Evolutionary conservation across 1,140 invertebrate species (phyloP).

Genomic region (Anastrepha obliqua): DNA sequence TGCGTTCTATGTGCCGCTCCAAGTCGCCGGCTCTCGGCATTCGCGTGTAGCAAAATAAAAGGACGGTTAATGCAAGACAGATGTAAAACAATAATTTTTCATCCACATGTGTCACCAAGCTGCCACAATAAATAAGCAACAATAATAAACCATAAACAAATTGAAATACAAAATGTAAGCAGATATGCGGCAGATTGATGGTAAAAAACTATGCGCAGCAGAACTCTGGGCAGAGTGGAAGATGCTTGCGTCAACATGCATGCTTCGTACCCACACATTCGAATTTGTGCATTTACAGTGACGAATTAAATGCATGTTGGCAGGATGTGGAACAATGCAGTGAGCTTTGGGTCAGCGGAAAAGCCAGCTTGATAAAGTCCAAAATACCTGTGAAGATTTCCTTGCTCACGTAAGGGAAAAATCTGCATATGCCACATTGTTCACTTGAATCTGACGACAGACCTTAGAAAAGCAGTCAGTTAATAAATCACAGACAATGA

Average conservation of each 20-base stretch:
- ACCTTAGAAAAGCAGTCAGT: no score
- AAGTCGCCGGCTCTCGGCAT: not conserved
- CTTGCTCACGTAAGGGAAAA: not conserved
- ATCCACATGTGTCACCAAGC: not conserved
- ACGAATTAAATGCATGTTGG: not conserved
- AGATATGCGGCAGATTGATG: slow-evolving; percentile 16
- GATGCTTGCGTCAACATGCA: not conserved
- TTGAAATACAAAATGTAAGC: not conserved
- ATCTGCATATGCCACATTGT: not conserved
- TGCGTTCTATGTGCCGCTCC: no score
- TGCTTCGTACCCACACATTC: not conserved
- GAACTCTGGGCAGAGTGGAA: not conserved
- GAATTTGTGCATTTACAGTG: not conserved
- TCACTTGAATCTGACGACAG: no score
- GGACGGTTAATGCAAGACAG: not conserved
- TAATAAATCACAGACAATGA: no score
- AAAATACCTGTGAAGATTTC: slow-evolving; percentile 29
- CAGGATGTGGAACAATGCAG: not conserved
- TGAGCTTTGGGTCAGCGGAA: not conserved
- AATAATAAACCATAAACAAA: slow-evolving; percentile 26
- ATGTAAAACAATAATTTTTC: not conserved
- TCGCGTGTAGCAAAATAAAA: not conserved
- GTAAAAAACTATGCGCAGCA: slow-evolving; percentile 2
- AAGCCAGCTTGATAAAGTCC: slow-evolving; percentile 16
- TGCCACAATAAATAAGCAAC: slow-evolving; percentile 20